Base-by-base conservation (phyloP, 2,888 invertebrate genomes). In the Brachylomia viminalis region DNA sequence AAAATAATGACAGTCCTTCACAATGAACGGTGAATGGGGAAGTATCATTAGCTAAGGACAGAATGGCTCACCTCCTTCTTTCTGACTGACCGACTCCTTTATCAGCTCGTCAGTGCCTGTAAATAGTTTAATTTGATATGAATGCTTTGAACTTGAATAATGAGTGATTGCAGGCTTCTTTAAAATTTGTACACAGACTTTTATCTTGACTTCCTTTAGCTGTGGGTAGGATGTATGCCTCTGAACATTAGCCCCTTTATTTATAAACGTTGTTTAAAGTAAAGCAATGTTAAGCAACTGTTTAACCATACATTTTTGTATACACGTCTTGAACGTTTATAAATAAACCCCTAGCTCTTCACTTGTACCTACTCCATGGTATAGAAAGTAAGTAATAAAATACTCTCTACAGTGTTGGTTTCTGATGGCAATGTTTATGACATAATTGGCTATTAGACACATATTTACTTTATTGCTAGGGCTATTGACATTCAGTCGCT, bases 381-480 rank as follows among this genome's bases (percentile, higher is more conserved):
- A 3, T 4, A 59, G 84, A 66, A 84, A 81, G 82, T 77, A 38
- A 77, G 80, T 75, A 75, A 76, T 85, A 88, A 84, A 89, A 87
- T 90, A 87, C 84, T 87, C 72, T 81, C 64, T 67, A 85, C 82
- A 82, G 80, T 72, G 85, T 84, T 77, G 68, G 70, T 79, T 82
- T 85, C 69, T 67, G 64, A 85, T 71, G 56, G 79, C 74, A 73
- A 84, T 87, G 87, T 91, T 92, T 91, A 90, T 88, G 84, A 84
- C 83, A 85, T 89, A 90, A 92, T 90, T 90, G 91, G 85, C 87
- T 86, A 87, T 88, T 87, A 89, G 87, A 81, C 81, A 81, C 76
- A 73, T 87, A 87, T 89, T 88, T 78, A 82, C 78, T 88, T 87
- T 87, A 87, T 87, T 79, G 72, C 86, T 74, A 77, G 79, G 42